These are phyloP conservation scores for Mirounga angustirostris DNA, from an alignment of 2,113 vertebrate species.

Conservation along the genomic window DNA sequence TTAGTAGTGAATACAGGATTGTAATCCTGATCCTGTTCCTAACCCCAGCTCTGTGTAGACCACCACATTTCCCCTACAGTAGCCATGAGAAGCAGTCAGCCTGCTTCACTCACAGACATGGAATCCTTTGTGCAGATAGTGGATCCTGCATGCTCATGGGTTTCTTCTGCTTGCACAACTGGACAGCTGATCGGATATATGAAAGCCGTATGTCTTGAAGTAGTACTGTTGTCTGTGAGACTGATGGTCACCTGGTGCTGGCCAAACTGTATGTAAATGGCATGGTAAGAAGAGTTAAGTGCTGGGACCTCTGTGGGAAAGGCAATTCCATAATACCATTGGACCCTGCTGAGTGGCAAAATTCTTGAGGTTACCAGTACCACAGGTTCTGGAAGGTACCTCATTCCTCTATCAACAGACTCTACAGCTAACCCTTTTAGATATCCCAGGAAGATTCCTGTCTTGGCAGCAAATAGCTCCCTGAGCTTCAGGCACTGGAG, in stretches of 20 bases:
- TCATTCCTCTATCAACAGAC: neutral
- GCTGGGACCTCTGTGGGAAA: neutral
- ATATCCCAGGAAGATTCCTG: neutral
- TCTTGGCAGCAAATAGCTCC: neutral
- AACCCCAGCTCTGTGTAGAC: neutral
- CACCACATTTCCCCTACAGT: neutral
- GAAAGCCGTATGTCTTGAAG: neutral
- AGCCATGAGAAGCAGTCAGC: neutral
- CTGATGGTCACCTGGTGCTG: conserved; percentile 77
- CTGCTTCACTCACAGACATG: conserved; percentile 86
- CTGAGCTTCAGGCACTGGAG: neutral
- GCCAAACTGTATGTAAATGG: conserved; percentile 67
- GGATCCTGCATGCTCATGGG: neutral
- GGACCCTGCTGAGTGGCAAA: neutral
- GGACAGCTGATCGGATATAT: conserved; percentile 76
- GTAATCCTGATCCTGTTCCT: neutral
- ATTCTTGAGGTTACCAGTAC: neutral
- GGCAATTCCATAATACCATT: neutral
- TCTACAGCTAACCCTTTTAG: neutral
- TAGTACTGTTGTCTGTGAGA: conserved; percentile 57
- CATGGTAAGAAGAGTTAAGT: neutral
- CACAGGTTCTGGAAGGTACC: neutral
- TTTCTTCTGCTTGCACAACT: neutral
- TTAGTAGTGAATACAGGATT: neutral
- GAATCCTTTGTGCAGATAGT: conserved; percentile 85